Conservation (phyloP, 2,797 vertebrate genomes). For the Sebastolobus alascanus region DNA sequence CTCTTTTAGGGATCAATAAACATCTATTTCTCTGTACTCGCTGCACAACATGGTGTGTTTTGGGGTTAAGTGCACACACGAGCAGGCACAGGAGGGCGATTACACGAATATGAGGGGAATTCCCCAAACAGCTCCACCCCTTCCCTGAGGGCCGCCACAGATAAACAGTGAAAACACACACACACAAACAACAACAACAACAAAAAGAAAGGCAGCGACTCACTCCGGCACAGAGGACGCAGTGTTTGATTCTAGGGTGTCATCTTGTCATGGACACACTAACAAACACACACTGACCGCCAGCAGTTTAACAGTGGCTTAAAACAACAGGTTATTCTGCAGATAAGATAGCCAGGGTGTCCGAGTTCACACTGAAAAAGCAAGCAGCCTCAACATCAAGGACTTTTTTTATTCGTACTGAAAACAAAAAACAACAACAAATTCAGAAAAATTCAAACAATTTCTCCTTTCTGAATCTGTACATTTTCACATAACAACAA, state of each 20-base stretch:
- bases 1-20: slow-evolving; percentile 33
- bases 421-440: not conserved
- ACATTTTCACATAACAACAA: not conserved
- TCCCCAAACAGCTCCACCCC: slow-evolving; percentile 57
- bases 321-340: slow-evolving; percentile 44
- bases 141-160: slow-evolving; percentile 37
- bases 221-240: slow-evolving; percentile 19
- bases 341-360: slow-evolving; percentile 58
- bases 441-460: not conserved
- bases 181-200: slow-evolving; percentile 49
- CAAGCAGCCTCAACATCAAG: slow-evolving; percentile 16
- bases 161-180: slow-evolving; percentile 68
- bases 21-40: not conserved
- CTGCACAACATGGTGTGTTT: slow-evolving; percentile 19
- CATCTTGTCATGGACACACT: slow-evolving; percentile 26
- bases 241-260: slow-evolving; percentile 19
- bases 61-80: slow-evolving; percentile 16
- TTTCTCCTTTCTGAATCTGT: not conserved
- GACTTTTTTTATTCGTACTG: not conserved
- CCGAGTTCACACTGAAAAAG: slow-evolving; percentile 44
- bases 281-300: slow-evolving; percentile 9
- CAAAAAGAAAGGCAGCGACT: slow-evolving; percentile 37
- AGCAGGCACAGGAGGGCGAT: slow-evolving; percentile 43
- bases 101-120: slow-evolving; percentile 62
- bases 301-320: slow-evolving; percentile 46